A percentile compares a stretch with the other conserved stretches of the same genome.
These are phyloP conservation scores for Pseudachorutes palmiensis DNA, from an alignment of 1,140 invertebrate species.

Conservation along the genomic window DNA sequence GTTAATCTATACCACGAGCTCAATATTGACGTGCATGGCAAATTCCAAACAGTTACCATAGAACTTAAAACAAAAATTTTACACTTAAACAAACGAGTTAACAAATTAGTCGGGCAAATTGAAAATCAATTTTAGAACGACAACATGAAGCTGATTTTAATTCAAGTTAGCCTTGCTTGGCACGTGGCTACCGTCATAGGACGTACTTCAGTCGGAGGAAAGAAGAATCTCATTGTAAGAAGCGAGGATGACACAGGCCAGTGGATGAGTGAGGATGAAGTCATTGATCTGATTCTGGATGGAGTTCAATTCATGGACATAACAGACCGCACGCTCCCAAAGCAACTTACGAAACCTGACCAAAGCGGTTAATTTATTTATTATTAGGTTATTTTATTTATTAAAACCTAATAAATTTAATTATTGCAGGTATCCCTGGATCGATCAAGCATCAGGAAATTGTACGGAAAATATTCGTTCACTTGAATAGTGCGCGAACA, in stretches of 20 bases:
- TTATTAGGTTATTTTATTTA: background rate
- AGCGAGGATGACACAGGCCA: background rate
- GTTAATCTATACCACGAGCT: too few relatives aligned
- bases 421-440: background rate
- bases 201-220: background rate
- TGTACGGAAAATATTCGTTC: background rate
- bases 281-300: background rate
- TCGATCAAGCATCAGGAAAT: background rate
- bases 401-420: background rate
- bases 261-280: background rate
- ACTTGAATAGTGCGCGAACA: background rate
- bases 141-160: too few relatives aligned
- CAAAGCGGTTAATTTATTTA: background rate
- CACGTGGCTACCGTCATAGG: too few relatives aligned
- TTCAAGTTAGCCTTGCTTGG: too few relatives aligned
- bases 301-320: background rate
- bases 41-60: too few relatives aligned
- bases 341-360: background rate
- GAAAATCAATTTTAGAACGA: too few relatives aligned
- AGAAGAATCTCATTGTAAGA: background rate
- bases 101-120: too few relatives aligned
- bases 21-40: too few relatives aligned
- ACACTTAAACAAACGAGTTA: too few relatives aligned
- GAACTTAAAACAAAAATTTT: too few relatives aligned
- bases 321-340: background rate